Conservation (phyloP, 2,797 vertebrate genomes). For the Ispidina picta region DNA sequence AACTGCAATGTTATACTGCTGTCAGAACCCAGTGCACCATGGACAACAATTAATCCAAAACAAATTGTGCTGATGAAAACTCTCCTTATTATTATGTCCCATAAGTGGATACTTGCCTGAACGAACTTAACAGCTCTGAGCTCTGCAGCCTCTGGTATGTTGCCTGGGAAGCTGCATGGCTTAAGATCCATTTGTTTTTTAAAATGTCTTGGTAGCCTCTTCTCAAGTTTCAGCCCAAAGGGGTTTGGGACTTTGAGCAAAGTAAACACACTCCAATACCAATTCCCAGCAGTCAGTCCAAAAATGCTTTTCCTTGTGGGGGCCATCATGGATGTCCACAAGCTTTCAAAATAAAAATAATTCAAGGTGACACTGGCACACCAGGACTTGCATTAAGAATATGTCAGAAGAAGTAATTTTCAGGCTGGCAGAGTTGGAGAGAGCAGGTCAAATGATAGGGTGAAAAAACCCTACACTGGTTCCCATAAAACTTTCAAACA, state of each 20-base stretch:
- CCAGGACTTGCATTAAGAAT: slow-evolving; percentile 37
- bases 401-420: slow-evolving; percentile 44
- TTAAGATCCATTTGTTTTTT: not conserved
- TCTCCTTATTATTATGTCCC: not conserved
- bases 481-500: not conserved
- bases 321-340: not conserved
- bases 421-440: not conserved
- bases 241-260: not conserved
- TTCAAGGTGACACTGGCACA: slow-evolving; percentile 55
- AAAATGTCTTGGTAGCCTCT: not conserved
- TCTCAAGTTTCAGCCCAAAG: slow-evolving; percentile 32
- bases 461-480: not conserved
- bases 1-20: not conserved
- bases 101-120: not conserved
- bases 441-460: not conserved
- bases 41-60: not conserved
- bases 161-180: not conserved
- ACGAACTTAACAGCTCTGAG: not conserved
- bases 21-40: not conserved
- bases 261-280: slow-evolving; percentile 24
- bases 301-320: not conserved
- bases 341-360: slow-evolving; percentile 57
- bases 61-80: not conserved
- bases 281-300: slow-evolving; percentile 8
- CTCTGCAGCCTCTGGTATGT: not conserved